Evolutionary conservation across 2,888 invertebrate species (phyloP).

Genomic region (Zhuqinia jingwanae): DNA sequence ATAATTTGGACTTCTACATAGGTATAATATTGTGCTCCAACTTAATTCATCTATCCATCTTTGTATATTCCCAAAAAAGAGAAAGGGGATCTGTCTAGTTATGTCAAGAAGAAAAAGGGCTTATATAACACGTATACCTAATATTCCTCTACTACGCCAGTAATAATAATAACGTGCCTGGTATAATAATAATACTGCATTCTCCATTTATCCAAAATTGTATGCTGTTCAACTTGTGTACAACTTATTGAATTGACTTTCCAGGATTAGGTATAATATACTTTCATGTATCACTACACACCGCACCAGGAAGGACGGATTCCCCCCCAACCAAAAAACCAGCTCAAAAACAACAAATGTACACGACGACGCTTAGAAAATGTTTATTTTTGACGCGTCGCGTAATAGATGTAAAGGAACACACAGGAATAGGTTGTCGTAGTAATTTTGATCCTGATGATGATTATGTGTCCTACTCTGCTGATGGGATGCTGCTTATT

Average conservation of each 20-base stretch:
- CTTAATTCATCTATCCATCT: conserved; percentile 22
- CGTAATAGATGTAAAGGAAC: conserved; percentile 12
- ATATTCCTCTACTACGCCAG: not conserved
- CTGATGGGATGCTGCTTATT: not conserved
- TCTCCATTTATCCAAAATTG: conserved; percentile 5
- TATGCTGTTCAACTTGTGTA: conserved; percentile 37
- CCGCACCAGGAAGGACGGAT: no score
- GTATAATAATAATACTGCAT: conserved; percentile 20
- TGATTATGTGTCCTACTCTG: not conserved
- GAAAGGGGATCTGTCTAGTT: conserved; percentile 63
- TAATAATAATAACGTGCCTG: conserved; percentile 35
- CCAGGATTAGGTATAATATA: conserved; percentile 60
- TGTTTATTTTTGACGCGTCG: conserved; percentile 38
- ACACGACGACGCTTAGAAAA: not conserved
- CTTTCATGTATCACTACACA: conserved; percentile 39
- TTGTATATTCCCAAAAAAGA: conserved; percentile 8
- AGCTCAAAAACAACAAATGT: not conserved
- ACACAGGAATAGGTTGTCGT: conserved; percentile 1
- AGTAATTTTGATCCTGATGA: conserved; percentile 15
- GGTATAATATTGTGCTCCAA: no score
- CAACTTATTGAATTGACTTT: conserved; percentile 66
- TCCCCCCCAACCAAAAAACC: no score
- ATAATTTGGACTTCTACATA: no score
- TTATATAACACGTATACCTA: not conserved
- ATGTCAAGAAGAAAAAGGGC: not conserved